Conservation (phyloP, 1,140 invertebrate genomes). For the Leptoteleia sp. region DNA sequence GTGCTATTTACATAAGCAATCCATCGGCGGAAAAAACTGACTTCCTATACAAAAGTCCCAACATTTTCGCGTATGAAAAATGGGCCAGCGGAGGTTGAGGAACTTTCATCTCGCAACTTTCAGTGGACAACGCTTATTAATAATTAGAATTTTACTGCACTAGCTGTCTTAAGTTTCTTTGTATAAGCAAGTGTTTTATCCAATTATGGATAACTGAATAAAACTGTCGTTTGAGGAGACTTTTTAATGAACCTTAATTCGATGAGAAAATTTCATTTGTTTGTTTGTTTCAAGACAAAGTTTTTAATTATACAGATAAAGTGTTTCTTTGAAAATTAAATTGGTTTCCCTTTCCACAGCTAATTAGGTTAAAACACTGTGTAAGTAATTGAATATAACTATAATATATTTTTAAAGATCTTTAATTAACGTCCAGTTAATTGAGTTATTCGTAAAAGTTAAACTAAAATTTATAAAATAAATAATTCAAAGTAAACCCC, state of each 20-base stretch:
- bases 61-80: slow-evolving; percentile 46
- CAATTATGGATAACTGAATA: slow-evolving; percentile 1
- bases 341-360: too few species aligned
- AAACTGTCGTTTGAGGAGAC: not conserved
- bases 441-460: too few species aligned
- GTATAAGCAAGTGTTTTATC: not conserved
- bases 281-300: too few species aligned
- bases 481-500: too few species aligned
- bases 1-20: slow-evolving; percentile 50
- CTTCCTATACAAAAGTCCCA: slow-evolving; percentile 27
- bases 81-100: slow-evolving; percentile 12
- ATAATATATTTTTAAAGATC: too few species aligned
- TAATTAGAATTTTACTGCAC: slow-evolving; percentile 21
- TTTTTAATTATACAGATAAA: too few species aligned
- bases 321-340: too few species aligned
- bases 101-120: not conserved
- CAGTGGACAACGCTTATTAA: slow-evolving; percentile 30
- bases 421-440: too few species aligned
- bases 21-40: slow-evolving; percentile 36
- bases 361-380: too few species aligned
- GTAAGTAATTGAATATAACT: too few species aligned
- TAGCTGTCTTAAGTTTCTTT: slow-evolving; percentile 13
- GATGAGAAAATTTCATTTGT: too few species aligned
- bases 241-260: not conserved
- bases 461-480: too few species aligned